phyloP scores from a whole-genome alignment of 2,113 vertebrate species.

The Nettapus auritus region DNA sequence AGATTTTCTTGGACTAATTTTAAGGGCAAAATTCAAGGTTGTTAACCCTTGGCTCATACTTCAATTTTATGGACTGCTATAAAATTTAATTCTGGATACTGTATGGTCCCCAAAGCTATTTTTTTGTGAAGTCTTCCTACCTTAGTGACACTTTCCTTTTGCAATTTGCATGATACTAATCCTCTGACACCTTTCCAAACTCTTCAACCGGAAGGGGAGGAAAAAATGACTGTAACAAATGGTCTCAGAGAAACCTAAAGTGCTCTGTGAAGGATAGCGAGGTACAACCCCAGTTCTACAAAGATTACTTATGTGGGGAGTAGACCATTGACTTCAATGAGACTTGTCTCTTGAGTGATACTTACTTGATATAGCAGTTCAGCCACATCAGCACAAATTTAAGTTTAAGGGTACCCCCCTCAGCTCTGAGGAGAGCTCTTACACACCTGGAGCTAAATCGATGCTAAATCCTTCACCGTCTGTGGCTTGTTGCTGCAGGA shows the following conservation, averaged over 20 bases:
- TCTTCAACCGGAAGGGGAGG: slow-evolving; percentile 41
- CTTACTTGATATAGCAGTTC: not conserved
- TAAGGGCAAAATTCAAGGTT: slow-evolving; percentile 75
- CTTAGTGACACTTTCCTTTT: not conserved
- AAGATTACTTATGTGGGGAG: slow-evolving; percentile 26
- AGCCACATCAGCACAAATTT: slow-evolving; percentile 48
- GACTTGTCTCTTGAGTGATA: not conserved
- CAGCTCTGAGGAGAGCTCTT: not conserved
- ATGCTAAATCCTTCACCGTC: not conserved
- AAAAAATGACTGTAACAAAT: slow-evolving; percentile 35
- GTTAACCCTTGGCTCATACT: slow-evolving; percentile 73
- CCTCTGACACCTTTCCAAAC: slow-evolving; percentile 48
- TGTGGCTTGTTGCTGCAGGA: not conserved
- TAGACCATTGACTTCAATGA: slow-evolving; percentile 31
- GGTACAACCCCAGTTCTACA: slow-evolving; percentile 9
- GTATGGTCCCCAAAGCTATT: slow-evolving; percentile 56
- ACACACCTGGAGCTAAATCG: not conserved
- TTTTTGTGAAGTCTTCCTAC: slow-evolving; percentile 47
- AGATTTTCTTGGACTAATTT: slow-evolving; percentile 74
- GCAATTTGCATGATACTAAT: slow-evolving; percentile 47
- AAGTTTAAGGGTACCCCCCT: slow-evolving; percentile 9
- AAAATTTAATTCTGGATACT: slow-evolving; percentile 68
- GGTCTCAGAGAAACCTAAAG: slow-evolving; percentile 31
- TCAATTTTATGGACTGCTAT: slow-evolving; percentile 74
- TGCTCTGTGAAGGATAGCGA: slow-evolving; percentile 15